Base-by-base conservation (phyloP, 2,888 invertebrate species). In the Odontomyia ornata region DNA sequence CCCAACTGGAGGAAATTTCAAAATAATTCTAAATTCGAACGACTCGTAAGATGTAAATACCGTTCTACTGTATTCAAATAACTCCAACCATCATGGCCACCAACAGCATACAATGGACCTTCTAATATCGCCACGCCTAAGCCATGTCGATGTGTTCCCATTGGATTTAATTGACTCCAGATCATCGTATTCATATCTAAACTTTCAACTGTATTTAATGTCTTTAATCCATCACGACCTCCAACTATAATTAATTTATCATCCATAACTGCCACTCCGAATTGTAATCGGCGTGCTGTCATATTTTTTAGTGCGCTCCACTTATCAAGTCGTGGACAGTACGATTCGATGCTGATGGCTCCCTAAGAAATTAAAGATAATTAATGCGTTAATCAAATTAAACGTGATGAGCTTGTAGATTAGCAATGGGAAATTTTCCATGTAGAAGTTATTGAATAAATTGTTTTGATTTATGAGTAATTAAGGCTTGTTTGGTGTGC, bases 41-140 rank as follows among this genome's bases (percentile, higher is more conserved):
- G 0, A 11, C 28, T 15, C 7, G 69, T 57, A 47, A 77, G 52
- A 23, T 21, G 43, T 4, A 46, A 65, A 76, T 82, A 89, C 86
- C 92, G 89, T 88, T 98, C 98, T 0, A 97, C 97, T 0, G 96
- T 95, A 85, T 95, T 96, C 62, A 97, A 89, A 85, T 97, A 97
- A 83, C 96, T 96, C 87, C 87, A 87, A 21, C 96, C 97, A 86
- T 98, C 97, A 84, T 97, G 97, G 0, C 98, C 98, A 0, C 98
- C 97, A 1, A 97, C 95, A 0, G 97, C 97, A 87, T 98, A 98
- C 77, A 98, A 89, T 0, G 96, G 95, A 0, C 89, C 90, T 76
- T 92, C 90, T 67, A 95, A 89, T 43, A 94, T 92, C 1, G 94
- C 93, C 28, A 94, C 94, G 13, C 93, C 93, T 78, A 94, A 86